phyloP scores from a whole-genome alignment of 2,113 vertebrate genomes.

The Neogobius melanostomus region DNA sequence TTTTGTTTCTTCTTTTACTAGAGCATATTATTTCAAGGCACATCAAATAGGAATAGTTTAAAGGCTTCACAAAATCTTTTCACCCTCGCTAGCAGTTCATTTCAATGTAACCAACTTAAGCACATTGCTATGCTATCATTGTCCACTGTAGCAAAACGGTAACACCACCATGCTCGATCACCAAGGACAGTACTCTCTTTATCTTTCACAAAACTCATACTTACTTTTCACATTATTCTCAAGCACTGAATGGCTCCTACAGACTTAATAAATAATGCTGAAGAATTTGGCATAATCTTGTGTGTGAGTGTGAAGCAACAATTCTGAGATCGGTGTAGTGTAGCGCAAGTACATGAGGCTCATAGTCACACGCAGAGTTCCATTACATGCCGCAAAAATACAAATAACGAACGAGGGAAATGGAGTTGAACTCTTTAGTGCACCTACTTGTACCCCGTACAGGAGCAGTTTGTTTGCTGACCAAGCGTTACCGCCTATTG shows the following conservation, averaged over 20 bases:
- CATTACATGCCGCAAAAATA: slow-evolving; percentile 33
- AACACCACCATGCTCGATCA: slow-evolving; percentile 6
- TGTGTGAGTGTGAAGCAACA: slow-evolving; percentile 35
- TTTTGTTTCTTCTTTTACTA: slow-evolving; percentile 32
- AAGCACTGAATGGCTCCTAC: not conserved
- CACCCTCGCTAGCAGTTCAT: not conserved
- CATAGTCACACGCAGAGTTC: slow-evolving; percentile 53
- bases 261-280: slow-evolving; percentile 23
- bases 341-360: slow-evolving; percentile 8
- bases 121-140: slow-evolving; percentile 26
- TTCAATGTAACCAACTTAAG: slow-evolving; percentile 22
- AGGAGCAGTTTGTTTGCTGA: slow-evolving; percentile 69
- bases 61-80: not conserved
- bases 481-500: slow-evolving; percentile 58
- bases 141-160: slow-evolving; percentile 23
- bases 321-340: slow-evolving; percentile 44
- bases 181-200: slow-evolving; percentile 16
- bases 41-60: not conserved
- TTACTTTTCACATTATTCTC: not conserved
- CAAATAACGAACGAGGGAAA: not conserved
- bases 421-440: slow-evolving; percentile 27
- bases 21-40: slow-evolving; percentile 24
- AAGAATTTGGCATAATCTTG: slow-evolving; percentile 27
- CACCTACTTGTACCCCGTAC: slow-evolving; percentile 45
- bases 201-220: not conserved